Conservation (phyloP, 2,113 vertebrate species). For the Thalassoma bifasciatum region DNA sequence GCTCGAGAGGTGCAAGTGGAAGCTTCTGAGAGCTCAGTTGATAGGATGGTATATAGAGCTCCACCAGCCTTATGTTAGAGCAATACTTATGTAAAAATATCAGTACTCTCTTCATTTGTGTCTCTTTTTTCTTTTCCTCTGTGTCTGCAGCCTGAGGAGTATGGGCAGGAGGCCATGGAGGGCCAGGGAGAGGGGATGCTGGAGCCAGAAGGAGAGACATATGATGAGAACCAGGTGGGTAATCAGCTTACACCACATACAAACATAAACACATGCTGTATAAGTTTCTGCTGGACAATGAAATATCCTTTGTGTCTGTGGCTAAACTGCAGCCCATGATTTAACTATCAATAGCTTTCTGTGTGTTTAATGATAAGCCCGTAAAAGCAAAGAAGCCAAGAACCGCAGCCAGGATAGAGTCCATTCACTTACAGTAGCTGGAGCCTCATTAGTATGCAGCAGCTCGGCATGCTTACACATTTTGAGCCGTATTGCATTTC, state of each 20-base stretch:
- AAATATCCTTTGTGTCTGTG: background rate
- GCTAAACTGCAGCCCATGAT: background rate
- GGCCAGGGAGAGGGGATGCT: slow-evolving; percentile 91
- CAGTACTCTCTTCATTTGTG: background rate
- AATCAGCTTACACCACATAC: slow-evolving; percentile 53
- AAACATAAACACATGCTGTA: background rate
- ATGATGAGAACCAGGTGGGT: slow-evolving; percentile 94
- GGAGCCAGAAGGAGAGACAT: slow-evolving; percentile 93
- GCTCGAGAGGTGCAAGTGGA: background rate
- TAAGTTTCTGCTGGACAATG: slow-evolving; percentile 8
- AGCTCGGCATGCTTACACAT: slow-evolving; percentile 34
- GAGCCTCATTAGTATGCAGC: slow-evolving; percentile 48
- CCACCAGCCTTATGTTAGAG: background rate
- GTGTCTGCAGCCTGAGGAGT: slow-evolving; percentile 89
- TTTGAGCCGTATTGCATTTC: slow-evolving; percentile 57
- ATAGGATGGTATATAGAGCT: background rate
- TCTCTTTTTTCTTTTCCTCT: slow-evolving; percentile 44
- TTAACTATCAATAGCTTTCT: background rate
- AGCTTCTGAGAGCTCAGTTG: too few relatives aligned
- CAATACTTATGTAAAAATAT: too few relatives aligned
- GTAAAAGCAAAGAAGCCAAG: background rate
- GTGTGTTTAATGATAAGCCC: background rate
- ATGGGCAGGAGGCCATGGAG: slow-evolving; percentile 95
- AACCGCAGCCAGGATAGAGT: slow-evolving; percentile 1
- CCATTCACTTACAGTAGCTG: slow-evolving; percentile 41